A percentile compares a stretch with the other conserved stretches of the same genome.
Conservation (phyloP, 1,140 invertebrate species). For the Achatina immaculata region DNA sequence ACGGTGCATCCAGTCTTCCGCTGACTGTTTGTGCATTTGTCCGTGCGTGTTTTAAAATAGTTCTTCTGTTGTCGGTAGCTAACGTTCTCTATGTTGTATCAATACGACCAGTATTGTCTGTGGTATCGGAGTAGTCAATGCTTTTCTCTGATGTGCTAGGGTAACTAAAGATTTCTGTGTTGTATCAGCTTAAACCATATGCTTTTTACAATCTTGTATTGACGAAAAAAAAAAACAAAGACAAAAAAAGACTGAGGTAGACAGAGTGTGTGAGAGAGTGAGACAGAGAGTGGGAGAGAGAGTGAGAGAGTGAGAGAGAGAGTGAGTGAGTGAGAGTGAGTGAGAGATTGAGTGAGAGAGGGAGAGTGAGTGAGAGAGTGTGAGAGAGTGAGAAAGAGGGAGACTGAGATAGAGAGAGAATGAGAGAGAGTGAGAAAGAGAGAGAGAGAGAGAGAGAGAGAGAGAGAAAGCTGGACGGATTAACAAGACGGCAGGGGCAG, state of each 20-base stretch:
- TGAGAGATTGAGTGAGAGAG: background rate
- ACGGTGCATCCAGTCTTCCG: too few relatives aligned
- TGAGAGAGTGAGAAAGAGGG: conserved; percentile 23
- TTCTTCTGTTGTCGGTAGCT: too few relatives aligned
- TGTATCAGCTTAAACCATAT: too few relatives aligned
- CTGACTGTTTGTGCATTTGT: too few relatives aligned
- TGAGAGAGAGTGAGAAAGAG: conserved; percentile 10
- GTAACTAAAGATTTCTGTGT: too few relatives aligned
- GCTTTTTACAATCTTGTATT: too few relatives aligned
- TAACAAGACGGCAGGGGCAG: background rate
- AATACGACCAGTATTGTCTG: too few relatives aligned
- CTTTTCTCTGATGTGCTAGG: too few relatives aligned
- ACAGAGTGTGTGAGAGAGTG: conserved; percentile 2
- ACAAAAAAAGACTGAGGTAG: background rate
- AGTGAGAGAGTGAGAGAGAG: conserved; percentile 9
- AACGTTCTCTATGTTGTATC: too few relatives aligned
- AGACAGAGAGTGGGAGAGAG: background rate
- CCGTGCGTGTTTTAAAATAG: too few relatives aligned
- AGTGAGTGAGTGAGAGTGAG: background rate
- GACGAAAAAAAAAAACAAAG: too few relatives aligned
- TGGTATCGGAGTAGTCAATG: too few relatives aligned
- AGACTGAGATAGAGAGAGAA: conserved; percentile 1
- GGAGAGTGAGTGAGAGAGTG: background rate
- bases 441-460: conserved; percentile 31
- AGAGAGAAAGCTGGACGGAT: conserved; percentile 4